Evolutionary conservation across 2,113 vertebrate genomes (phyloP), one percentile per base, ranked within the genome.

Genomic region (Rhinolophus sinicus): DNA sequence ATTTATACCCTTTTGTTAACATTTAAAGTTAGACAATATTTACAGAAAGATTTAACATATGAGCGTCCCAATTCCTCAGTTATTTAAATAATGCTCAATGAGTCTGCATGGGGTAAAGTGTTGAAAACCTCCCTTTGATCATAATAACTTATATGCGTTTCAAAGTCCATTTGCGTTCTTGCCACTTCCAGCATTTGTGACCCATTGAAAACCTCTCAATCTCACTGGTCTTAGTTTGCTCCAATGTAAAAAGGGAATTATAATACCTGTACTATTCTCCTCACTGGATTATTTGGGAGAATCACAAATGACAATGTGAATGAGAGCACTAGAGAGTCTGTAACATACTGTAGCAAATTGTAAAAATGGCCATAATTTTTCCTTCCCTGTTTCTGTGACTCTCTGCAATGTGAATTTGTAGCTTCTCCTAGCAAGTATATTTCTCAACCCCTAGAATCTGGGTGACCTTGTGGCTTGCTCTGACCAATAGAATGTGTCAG

Each of bases 11-110:
- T 73, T 54, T 35, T 60, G 33, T 62, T 82, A 65, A 19, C 35
- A 93, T 64, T 85, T 73, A 89, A 94, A 83, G 35, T 72, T 62
- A 94, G 26, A 72, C 8, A 62, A 33, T 26, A 82, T 56, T 91
- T 85, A 86, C 30, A 35, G 67, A 96, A 93, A 94, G 33, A 54
- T 15, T 95, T 60, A 84, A 16, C 4, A 14, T 67, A 88, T 76
- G 60, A 65, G 67, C 73, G 73, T 67, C 44, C 24, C 58, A 91
- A 38, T 33, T 87, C 19, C 35, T 38, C 22, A 56, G 6, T 24
- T 62, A 93, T 67, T 70, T 82, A 89, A 94, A 33, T 86, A 62
- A 86, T 6, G 5, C 30, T 93, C 26, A 54, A 40, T 22, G 52
- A 65, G 40, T 62, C 30, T 88, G n/a, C 26, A 33, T 52, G 44